Conservation (phyloP, 2,113 vertebrate species). For the Gallinago media region DNA sequence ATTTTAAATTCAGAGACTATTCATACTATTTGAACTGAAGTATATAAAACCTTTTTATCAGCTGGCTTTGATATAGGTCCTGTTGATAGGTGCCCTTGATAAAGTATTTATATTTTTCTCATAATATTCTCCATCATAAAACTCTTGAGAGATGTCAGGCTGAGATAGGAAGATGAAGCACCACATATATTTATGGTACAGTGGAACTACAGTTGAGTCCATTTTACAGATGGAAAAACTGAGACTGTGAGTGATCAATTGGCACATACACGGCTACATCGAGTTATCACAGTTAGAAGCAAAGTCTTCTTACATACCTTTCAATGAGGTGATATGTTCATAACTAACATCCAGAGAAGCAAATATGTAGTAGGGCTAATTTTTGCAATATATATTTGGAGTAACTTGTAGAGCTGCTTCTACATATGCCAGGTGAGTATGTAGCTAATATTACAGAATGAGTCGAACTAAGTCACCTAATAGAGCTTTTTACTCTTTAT, state of each 20-base stretch:
- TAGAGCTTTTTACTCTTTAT: neutral
- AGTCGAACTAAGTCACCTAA: neutral
- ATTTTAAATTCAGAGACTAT: neutral
- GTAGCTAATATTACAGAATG: neutral
- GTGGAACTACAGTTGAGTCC: neutral
- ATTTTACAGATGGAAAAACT: constrained; percentile 45
- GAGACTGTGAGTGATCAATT: neutral
- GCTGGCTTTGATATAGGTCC: neutral
- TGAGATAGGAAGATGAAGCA: neutral
- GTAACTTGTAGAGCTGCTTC: neutral
- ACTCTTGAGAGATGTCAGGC: neutral
- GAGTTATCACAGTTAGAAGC: neutral
- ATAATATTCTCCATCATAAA: neutral
- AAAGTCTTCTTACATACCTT: constrained; percentile 10
- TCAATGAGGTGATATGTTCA: neutral
- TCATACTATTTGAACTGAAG: neutral
- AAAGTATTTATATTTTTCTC: neutral
- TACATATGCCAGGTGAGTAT: neutral
- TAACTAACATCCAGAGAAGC: neutral
- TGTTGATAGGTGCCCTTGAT: neutral
- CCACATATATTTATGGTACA: neutral
- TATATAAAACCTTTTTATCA: neutral
- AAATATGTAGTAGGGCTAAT: neutral
- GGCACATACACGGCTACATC: neutral
- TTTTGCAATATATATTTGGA: neutral